These are phyloP conservation scores for Dasypolia templi DNA, from an alignment of 2,888 invertebrate genomes.

Conservation along the genomic window DNA sequence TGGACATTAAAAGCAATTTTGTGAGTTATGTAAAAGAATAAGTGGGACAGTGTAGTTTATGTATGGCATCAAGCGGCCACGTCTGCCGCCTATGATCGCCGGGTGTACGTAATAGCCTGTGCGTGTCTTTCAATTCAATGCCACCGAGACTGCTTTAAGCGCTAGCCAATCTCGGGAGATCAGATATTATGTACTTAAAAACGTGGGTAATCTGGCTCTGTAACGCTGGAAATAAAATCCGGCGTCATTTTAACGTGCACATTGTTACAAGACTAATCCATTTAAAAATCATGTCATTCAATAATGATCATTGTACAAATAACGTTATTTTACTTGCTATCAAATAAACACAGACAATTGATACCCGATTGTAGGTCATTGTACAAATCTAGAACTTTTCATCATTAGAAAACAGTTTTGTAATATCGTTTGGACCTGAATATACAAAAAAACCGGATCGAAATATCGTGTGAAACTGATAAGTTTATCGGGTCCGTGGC, in stretches of 20 bases:
- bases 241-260: neutral
- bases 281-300: slow-evolving; percentile 46
- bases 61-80: slow-evolving; percentile 48
- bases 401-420: slow-evolving; percentile 31
- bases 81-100: slow-evolving; percentile 50
- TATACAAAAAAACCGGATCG: slow-evolving; percentile 10
- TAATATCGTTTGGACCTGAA: slow-evolving; percentile 2
- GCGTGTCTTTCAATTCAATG: slow-evolving; percentile 59
- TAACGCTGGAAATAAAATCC: neutral
- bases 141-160: slow-evolving; percentile 38
- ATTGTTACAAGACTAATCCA: slow-evolving; percentile 43
- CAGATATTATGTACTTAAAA: slow-evolving; percentile 28
- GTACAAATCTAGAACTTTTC: slow-evolving; percentile 20
- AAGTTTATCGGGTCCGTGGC: too few species aligned
- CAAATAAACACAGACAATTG: slow-evolving; percentile 33
- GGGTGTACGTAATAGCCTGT: slow-evolving; percentile 59
- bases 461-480: slow-evolving; percentile 28
- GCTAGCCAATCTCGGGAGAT: slow-evolving; percentile 20
- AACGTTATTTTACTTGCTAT: slow-evolving; percentile 41
- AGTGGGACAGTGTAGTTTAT: slow-evolving; percentile 57
- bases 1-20: slow-evolving; percentile 55
- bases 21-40: slow-evolving; percentile 52
- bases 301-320: slow-evolving; percentile 44
- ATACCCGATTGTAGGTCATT: slow-evolving; percentile 31
- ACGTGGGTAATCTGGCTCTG: neutral